These are phyloP conservation scores for Chaetogeoica ovagalla DNA, from an alignment of 2,888 invertebrate genomes.

Conservation along the genomic window DNA sequence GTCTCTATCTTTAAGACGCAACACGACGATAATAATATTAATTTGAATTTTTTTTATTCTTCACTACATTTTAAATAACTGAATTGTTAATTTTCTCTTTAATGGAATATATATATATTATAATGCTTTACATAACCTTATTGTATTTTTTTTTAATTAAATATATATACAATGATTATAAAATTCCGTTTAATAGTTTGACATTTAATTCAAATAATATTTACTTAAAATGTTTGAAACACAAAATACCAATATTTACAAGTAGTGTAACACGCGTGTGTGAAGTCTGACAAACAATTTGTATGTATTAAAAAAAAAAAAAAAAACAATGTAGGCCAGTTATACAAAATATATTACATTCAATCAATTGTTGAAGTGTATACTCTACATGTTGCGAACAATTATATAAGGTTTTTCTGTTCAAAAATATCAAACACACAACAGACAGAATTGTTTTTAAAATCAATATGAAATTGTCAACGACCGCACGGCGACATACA, in stretches of 20 bases:
- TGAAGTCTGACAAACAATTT: slow-evolving; percentile 17
- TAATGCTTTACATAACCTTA: too few relatives aligned
- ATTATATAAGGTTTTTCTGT: background rate
- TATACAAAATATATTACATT: background rate
- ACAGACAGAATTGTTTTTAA: background rate
- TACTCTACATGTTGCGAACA: background rate
- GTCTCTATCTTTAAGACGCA: too few relatives aligned
- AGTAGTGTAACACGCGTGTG: background rate
- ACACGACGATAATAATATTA: too few relatives aligned
- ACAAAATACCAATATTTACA: slow-evolving; percentile 11
- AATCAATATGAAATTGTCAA: slow-evolving; percentile 1
- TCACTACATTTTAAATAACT: too few relatives aligned
- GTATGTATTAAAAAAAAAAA: background rate
- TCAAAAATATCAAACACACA: slow-evolving; percentile 4
- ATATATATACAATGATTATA: too few relatives aligned
- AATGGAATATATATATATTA: too few relatives aligned
- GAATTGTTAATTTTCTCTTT: too few relatives aligned
- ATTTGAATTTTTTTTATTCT: too few relatives aligned
- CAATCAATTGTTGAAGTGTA: background rate
- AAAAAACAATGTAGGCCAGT: background rate
- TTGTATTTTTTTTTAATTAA: too few relatives aligned
- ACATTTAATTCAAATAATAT: background rate
- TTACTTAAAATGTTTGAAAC: background rate
- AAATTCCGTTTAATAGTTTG: too few relatives aligned
- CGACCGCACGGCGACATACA: background rate